These are phyloP conservation scores for Muntiacus muntjak DNA, from an alignment of 2,113 vertebrate genomes.

Conservation along the genomic window DNA sequence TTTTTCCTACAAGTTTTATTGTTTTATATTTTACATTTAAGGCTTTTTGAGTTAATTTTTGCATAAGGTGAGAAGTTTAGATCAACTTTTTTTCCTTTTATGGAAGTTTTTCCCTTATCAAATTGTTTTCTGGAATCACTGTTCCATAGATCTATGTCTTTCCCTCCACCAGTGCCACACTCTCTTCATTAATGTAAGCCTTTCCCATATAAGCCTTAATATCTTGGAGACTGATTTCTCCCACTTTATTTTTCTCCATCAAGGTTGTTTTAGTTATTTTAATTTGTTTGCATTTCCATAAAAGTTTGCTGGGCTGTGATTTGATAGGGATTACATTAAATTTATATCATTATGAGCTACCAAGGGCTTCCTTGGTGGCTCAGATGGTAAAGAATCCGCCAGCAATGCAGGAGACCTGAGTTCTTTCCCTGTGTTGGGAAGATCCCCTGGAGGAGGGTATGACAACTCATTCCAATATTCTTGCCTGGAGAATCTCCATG, in stretches of 20 bases:
- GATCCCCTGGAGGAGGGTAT: not conserved
- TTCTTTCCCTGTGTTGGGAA: not conserved
- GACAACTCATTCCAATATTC: not conserved
- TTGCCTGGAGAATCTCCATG: not conserved
- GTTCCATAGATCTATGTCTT: not conserved
- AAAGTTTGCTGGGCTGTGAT: not conserved
- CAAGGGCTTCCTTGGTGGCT: not conserved
- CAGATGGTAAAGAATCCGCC: not conserved
- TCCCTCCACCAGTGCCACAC: not conserved
- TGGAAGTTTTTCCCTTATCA: not conserved
- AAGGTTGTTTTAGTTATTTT: slow-evolving; percentile 3
- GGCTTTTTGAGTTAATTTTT: slow-evolving; percentile 21
- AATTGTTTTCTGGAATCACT: not conserved
- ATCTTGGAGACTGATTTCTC: not conserved
- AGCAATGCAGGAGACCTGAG: not conserved
- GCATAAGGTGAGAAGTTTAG: not conserved
- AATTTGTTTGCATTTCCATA: not conserved
- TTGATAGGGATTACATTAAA: slow-evolving; percentile 21
- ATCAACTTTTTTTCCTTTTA: not conserved
- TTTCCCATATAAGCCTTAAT: not conserved
- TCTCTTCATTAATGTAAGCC: not conserved
- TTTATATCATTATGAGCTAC: not conserved
- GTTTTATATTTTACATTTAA: slow-evolving; percentile 2
- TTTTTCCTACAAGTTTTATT: not conserved
- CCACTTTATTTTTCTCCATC: not conserved